Evolutionary conservation across 2,888 invertebrate genomes (phyloP), one percentile per base, ranked within the genome.

Genomic region (Chrysolina americana): DNA sequence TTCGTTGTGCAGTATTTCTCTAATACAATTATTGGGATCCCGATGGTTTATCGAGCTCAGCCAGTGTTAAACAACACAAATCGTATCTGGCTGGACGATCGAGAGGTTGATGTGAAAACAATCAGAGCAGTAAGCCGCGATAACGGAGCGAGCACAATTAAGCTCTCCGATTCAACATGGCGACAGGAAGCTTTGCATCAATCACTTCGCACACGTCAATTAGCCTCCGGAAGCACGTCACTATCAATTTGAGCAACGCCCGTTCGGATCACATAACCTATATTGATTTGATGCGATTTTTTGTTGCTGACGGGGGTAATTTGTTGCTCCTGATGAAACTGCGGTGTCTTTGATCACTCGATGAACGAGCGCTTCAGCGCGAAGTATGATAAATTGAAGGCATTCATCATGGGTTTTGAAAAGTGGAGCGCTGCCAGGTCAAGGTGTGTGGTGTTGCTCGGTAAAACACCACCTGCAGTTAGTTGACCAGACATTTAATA

Each of bases 131-230:
- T 56, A 66, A 53, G 66, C 65, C 74, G 74, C 64, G 68, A 68
- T 68, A 68, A 68, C 68, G 53, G 53, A 53, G 41, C 75, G 79
- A 77, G 81, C 76, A 83, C 87, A 87, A 87, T 87, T 87, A 87
- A 86, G 85, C 86, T 81, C 84, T 83, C 81, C 82, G 84, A 85
- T 85, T 85, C 85, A 88, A 87, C 83, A 88, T 88, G 88, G 88
- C 87, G 86, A 82, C 85, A 86, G 88, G 88, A 88, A 86, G 83
- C 81, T 83, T 78, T 82, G 85, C 88, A 88, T 88, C 88, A 88
- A 88, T 88, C 88, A 88, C 86, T 82, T 83, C 83, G 87, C 88
- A 87, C 87, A 87, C 88, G 88, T 88, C 88, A 88, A 88, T 88
- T 88, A 88, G 87, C 85, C 83, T 76, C 87, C 88, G 88, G 88